These are phyloP conservation scores for Lepus townsendii DNA, from an alignment of 2,797 vertebrate species.

Conservation along the genomic window DNA sequence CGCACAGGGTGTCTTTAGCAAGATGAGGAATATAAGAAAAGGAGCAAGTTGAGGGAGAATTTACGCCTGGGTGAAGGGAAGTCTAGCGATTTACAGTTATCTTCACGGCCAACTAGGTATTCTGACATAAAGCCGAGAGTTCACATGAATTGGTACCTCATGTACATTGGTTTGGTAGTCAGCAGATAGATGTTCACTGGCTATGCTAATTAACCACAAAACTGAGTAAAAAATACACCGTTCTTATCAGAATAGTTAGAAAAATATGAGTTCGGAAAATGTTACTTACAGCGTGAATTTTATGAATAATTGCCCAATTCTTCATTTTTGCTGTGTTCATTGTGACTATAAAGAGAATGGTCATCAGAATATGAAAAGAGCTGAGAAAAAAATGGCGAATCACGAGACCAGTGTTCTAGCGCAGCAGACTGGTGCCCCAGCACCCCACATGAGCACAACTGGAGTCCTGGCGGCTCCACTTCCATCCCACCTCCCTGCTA, in stretches of 20 bases:
- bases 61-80: neutral
- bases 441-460: too few relatives aligned
- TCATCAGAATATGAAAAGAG: neutral
- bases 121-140: neutral
- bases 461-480: too few relatives aligned
- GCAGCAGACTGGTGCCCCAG: too few relatives aligned
- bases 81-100: neutral
- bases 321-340: neutral
- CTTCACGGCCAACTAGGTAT: neutral
- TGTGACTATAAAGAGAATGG: constrained; percentile 19
- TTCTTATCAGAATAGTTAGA: neutral
- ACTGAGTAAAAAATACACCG: neutral
- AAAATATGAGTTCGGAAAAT: constrained; percentile 6
- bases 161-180: neutral
- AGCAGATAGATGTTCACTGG: neutral
- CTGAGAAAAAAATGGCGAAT: too few relatives aligned
- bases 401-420: too few relatives aligned
- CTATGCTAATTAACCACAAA: neutral
- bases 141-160: neutral
- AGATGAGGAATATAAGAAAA: neutral
- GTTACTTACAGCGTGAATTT: neutral
- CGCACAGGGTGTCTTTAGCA: neutral
- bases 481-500: too few relatives aligned
- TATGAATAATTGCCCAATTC: constrained; percentile 18
- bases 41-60: neutral